A percentile compares a stretch with the other conserved stretches of the same genome.
These are phyloP conservation scores for Gila robusta DNA, from an alignment of 2,797 vertebrate species.

Conservation along the genomic window DNA sequence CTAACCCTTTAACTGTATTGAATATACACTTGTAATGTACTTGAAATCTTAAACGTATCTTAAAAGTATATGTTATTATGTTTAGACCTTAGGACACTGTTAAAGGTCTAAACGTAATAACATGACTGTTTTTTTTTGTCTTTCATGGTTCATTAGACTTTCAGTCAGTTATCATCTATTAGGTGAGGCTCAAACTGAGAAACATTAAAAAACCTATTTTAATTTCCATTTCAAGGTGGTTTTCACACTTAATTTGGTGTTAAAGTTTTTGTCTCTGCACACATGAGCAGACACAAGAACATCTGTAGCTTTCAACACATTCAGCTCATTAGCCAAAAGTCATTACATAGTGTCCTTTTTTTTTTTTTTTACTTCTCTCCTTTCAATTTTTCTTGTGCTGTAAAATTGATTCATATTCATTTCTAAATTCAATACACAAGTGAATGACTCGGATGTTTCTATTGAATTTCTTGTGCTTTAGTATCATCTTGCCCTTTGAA, in stretches of 20 bases:
- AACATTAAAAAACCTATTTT: neutral
- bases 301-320: conserved; percentile 47
- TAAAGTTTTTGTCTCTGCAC: conserved; percentile 5
- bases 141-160: conserved; percentile 1
- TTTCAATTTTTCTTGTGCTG: neutral
- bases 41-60: too few relatives aligned
- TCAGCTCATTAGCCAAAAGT: conserved; percentile 41
- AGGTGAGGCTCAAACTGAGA: neutral
- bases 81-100: too few relatives aligned
- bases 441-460: conserved; percentile 21
- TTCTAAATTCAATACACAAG: conserved; percentile 17
- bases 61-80: too few relatives aligned
- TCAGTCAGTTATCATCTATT: neutral
- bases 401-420: conserved; percentile 35
- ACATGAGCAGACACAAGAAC: conserved; percentile 17
- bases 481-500: neutral
- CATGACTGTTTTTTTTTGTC: neutral
- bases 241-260: conserved; percentile 5
- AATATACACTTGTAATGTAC: too few relatives aligned
- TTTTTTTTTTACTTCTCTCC: neutral
- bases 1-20: too few relatives aligned
- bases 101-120: neutral
- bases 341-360: conserved; percentile 12
- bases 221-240: conserved; percentile 6
- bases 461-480: conserved; percentile 21